Base-by-base conservation (phyloP, 2,797 vertebrate species). In the Lacerta viridis region DNA sequence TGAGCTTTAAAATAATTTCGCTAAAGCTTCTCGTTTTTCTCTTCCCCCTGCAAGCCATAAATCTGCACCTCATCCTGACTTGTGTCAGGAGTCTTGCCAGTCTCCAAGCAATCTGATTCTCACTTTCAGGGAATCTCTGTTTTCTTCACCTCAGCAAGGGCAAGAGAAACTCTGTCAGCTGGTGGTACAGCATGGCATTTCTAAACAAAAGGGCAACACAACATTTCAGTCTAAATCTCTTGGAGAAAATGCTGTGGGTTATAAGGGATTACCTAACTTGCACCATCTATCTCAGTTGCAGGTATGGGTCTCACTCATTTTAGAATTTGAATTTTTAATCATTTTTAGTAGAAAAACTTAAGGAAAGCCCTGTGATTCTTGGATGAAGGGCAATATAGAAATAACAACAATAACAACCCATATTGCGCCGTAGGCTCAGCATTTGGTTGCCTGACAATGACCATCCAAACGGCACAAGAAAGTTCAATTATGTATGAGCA, bases 21-120 rank as follows among this genome's bases (percentile, higher is more conserved):
- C 88, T 86, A 41, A 83, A 91, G 90, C 89, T 81, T 85, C 36
- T 89, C 68, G 41, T 89, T 81, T 76, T 79, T 66, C 27, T 84
- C 68, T 80, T 84, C 13, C 18, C 43, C 33, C 39, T 82, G 78
- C 80, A 39, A 33, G 33, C 69, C 78, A 77, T 89, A 85, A 85
- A 82, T 77, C 84, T 89, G 43, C 13, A 59, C 78, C 46, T 86
- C 84, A 89, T 76, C 71, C n/a, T 86, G 85, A 69, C 84, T 86
- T 77, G 61, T 59, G 61, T 69, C 71, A 36, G 61, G 71, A 55
- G 18, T 46, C 33, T 46, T 80, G 36, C 41, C 71, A 69, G 39
- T 80, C 43, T 89, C 61, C 27, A 82, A 89, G 71, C 79, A 89
- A 86, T 59, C 78, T 85, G 78, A 41, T n/a, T 76, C 84, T 82